Evolutionary conservation across 2,113 vertebrate species (phyloP).

Genomic region (Orycteropus afer): DNA sequence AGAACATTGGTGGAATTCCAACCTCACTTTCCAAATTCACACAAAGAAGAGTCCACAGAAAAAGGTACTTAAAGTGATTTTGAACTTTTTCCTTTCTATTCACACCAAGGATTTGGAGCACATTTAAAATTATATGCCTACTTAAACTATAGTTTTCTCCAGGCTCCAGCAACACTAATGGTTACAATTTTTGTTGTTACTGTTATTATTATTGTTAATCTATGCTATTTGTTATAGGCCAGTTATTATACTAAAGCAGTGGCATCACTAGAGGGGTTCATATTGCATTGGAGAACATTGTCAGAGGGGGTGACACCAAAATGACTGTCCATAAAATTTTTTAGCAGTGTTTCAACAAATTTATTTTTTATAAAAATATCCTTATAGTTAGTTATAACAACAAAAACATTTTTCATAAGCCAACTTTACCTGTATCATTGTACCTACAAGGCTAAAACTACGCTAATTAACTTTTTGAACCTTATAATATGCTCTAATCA

Average conservation of each 20-base stretch:
- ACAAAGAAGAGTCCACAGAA: slow-evolving; percentile 89
- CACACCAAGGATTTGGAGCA: slow-evolving; percentile 27
- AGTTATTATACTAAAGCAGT: neutral
- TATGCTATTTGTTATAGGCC: neutral
- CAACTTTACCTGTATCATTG: no score
- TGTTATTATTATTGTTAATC: neutral
- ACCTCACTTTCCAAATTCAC: slow-evolving; percentile 92
- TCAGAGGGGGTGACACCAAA: neutral
- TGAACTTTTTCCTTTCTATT: neutral
- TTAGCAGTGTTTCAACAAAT: neutral
- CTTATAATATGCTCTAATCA: neutral
- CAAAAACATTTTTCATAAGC: no score
- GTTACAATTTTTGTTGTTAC: neutral
- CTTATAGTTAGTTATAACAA: no score
- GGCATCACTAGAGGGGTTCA: no score
- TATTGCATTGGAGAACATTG: neutral
- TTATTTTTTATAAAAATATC: neutral
- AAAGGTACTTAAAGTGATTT: slow-evolving; percentile 86
- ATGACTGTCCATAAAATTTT: neutral
- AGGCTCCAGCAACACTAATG: neutral
- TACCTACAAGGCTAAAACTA: no score
- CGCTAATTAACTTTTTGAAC: no score
- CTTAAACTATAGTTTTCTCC: slow-evolving; percentile 16
- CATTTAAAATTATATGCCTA: slow-evolving; percentile 38
- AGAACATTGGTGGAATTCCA: slow-evolving; percentile 91